Conservation (phyloP, 2,113 vertebrate genomes). For the Clupea harengus region DNA sequence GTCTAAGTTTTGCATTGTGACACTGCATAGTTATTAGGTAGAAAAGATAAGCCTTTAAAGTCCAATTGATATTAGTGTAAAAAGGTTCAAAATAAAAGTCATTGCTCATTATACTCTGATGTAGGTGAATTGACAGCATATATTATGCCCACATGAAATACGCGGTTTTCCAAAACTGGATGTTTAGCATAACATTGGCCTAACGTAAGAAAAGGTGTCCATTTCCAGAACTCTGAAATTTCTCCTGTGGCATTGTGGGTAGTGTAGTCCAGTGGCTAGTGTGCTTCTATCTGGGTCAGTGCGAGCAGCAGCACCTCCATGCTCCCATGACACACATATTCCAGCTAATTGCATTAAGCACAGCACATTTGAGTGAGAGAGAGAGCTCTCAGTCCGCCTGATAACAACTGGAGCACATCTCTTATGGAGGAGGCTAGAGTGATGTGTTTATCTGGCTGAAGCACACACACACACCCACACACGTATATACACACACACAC, state of each 20-base stretch:
- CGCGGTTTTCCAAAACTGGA: no score
- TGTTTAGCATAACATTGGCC: neutral
- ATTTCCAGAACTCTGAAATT: neutral
- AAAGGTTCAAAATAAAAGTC: neutral
- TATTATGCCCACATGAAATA: no score
- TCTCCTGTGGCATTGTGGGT: slow-evolving; percentile 4
- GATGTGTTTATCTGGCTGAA: neutral
- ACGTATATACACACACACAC: neutral
- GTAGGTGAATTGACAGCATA: neutral
- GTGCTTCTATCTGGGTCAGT: slow-evolving; percentile 7
- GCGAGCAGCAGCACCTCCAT: neutral
- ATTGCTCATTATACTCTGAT: neutral
- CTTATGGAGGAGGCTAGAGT: neutral
- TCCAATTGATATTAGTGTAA: neutral
- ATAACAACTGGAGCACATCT: slow-evolving; percentile 50
- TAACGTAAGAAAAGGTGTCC: neutral
- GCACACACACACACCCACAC: neutral
- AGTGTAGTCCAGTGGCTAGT: slow-evolving; percentile 1
- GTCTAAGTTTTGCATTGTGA: neutral
- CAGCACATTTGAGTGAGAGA: slow-evolving; percentile 9
- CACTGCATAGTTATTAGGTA: neutral
- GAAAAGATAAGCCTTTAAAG: neutral
- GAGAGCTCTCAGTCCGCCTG: neutral
- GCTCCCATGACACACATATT: slow-evolving; percentile 19
- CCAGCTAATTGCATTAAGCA: slow-evolving; percentile 30